These are phyloP conservation scores for Macrostomum lignano DNA, from an alignment of 1,140 invertebrate genomes.

Conservation along the genomic window DNA sequence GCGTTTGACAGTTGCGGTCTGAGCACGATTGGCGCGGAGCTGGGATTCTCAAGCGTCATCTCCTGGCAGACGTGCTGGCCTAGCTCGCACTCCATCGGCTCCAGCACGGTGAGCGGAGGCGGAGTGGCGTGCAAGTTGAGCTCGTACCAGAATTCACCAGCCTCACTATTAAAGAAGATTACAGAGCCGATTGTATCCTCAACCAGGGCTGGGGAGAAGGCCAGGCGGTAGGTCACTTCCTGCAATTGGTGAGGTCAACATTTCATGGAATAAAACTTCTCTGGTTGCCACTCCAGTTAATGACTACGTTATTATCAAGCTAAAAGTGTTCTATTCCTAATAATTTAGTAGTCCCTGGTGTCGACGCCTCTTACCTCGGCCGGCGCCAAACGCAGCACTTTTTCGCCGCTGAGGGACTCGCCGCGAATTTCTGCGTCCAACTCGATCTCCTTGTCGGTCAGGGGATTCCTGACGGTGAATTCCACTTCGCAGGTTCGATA, in stretches of 20 bases:
- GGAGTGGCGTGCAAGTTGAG: slow-evolving; percentile 4
- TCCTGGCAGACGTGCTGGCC: slow-evolving; percentile 3
- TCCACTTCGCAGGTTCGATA: too few relatives aligned
- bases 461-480: too few relatives aligned
- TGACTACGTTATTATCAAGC: slow-evolving; percentile 22
- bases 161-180: slow-evolving; percentile 7
- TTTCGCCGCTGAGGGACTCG: background rate
- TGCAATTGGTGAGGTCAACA: too few relatives aligned
- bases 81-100: slow-evolving; percentile 4
- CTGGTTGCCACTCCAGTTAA: slow-evolving; percentile 14
- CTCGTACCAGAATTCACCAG: slow-evolving; percentile 9
- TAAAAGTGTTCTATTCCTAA: slow-evolving; percentile 8
- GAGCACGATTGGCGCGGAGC: slow-evolving; percentile 5
- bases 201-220: too few relatives aligned
- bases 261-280: too few relatives aligned
- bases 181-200: too few relatives aligned
- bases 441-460: too few relatives aligned
- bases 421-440: background rate
- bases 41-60: slow-evolving; percentile 6
- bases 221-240: too few relatives aligned
- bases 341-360: background rate
- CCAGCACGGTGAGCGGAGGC: slow-evolving; percentile 3
- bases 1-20: slow-evolving; percentile 5
- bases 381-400: background rate
- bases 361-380: background rate